phyloP scores from a whole-genome alignment of 2,113 vertebrate genomes.

The Hippoglossus stenolepis region DNA sequence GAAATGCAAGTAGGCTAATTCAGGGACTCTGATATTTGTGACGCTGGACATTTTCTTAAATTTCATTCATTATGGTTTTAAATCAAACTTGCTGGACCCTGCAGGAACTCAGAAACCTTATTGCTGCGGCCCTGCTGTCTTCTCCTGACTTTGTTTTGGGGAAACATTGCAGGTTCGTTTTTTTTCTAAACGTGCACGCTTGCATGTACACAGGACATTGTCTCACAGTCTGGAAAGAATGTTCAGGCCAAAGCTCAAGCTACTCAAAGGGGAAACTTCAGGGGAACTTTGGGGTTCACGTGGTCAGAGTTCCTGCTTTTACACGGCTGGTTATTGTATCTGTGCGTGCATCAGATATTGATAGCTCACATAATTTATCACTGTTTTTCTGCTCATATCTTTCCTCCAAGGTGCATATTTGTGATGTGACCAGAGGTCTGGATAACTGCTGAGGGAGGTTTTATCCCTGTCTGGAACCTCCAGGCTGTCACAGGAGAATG shows the following conservation, averaged over 20 bases:
- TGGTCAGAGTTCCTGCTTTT: constrained; percentile 37
- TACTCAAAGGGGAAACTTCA: neutral
- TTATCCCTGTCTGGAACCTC: neutral
- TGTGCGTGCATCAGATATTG: constrained; percentile 5
- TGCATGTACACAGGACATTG: neutral
- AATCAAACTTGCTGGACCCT: too few species aligned
- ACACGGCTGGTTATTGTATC: constrained; percentile 31
- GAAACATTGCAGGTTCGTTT: neutral
- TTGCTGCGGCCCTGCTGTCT: neutral
- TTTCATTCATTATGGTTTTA: too few species aligned
- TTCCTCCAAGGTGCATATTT: constrained; percentile 11
- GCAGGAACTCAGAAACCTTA: too few species aligned
- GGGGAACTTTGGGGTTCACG: constrained; percentile 11
- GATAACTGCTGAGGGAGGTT: constrained; percentile 1
- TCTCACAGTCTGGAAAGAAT: constrained; percentile 12
- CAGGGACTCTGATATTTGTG: too few species aligned
- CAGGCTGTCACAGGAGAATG: constrained; percentile 35
- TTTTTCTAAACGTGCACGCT: neutral
- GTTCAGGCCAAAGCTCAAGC: constrained; percentile 6
- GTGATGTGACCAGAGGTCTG: constrained; percentile 1
- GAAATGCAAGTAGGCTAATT: too few species aligned
- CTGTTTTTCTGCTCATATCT: constrained; percentile 15
- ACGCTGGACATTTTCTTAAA: too few species aligned
- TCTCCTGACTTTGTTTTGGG: constrained; percentile 18
- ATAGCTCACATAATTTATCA: constrained; percentile 2